Conservation (phyloP, 1,140 invertebrate species). For the Metopolophium dirhodum region DNA sequence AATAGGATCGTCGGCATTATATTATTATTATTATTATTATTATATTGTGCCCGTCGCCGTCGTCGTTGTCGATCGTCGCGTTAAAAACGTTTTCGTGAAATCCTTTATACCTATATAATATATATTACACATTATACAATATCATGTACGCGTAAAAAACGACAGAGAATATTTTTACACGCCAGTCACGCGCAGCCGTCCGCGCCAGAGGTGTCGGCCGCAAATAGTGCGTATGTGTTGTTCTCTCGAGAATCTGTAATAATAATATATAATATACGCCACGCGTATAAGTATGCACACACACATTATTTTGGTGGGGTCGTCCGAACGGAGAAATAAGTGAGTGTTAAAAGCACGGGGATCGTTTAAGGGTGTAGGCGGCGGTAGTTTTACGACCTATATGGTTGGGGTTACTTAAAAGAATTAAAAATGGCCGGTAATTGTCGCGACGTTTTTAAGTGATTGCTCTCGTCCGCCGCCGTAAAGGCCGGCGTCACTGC, state of each 20-base stretch:
- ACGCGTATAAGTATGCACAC: not conserved
- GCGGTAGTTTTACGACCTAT: not conserved
- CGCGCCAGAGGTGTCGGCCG: not conserved
- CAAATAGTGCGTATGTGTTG: not conserved
- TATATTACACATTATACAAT: not conserved
- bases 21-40: not conserved
- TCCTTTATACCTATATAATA: not conserved
- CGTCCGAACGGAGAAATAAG: not conserved
- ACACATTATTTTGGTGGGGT: not conserved
- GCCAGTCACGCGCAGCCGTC: not conserved
- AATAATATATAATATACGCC: not conserved
- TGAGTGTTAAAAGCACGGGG: not conserved
- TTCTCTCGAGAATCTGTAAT: not conserved
- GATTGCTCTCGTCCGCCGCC: not conserved
- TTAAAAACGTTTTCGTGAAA: not conserved
- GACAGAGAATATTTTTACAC: not conserved
- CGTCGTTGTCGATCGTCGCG: not conserved
- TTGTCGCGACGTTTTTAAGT: conserved; percentile 40
- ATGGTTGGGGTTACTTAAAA: not conserved
- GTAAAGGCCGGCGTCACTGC: not conserved
- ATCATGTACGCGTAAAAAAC: not conserved
- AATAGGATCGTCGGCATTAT: not conserved
- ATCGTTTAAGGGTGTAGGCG: not conserved
- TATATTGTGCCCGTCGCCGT: not conserved
- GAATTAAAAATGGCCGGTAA: conserved; percentile 39